A percentile compares a stretch with the other conserved stretches of the same genome.
phyloP scores from a whole-genome alignment of 1,140 invertebrate species.

The Mercenaria mercenaria region DNA sequence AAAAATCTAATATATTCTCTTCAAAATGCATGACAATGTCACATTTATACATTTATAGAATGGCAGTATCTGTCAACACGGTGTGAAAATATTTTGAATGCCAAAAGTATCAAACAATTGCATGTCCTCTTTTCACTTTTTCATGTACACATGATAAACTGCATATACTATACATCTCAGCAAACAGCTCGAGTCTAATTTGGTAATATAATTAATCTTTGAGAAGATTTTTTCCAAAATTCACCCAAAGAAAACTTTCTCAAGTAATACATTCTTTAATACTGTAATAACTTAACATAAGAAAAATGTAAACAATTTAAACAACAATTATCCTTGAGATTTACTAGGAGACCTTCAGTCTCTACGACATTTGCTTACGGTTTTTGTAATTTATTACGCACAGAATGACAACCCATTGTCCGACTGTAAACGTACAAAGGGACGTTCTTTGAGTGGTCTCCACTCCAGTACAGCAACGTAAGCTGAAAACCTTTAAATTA shows the following conservation, averaged over 20 bases:
- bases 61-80: slow-evolving; percentile 1
- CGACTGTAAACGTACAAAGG: slow-evolving; percentile 9
- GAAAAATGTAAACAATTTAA: slow-evolving; percentile 33
- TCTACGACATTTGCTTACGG: slow-evolving; percentile 13
- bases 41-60: background rate
- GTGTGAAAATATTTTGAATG: slow-evolving; percentile 2
- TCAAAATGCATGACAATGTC: slow-evolving; percentile 7
- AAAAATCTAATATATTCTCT: background rate
- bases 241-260: background rate
- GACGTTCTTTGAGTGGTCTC: background rate
- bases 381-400: slow-evolving; percentile 21
- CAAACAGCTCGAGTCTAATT: background rate
- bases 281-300: background rate
- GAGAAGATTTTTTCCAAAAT: background rate
- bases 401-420: slow-evolving; percentile 2
- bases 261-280: background rate
- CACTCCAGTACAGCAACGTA: background rate
- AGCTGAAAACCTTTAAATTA: background rate
- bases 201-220: background rate
- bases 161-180: no score
- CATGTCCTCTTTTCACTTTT: slow-evolving; percentile 5
- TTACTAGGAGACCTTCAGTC: slow-evolving; percentile 6
- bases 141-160: background rate
- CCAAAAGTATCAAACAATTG: slow-evolving; percentile 3
- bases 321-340: slow-evolving; percentile 22